Percentiles rank a stretch among this genome's conserved stretches.
phyloP scores from a whole-genome alignment of 2,797 vertebrate species.

The Dipus sagitta region DNA sequence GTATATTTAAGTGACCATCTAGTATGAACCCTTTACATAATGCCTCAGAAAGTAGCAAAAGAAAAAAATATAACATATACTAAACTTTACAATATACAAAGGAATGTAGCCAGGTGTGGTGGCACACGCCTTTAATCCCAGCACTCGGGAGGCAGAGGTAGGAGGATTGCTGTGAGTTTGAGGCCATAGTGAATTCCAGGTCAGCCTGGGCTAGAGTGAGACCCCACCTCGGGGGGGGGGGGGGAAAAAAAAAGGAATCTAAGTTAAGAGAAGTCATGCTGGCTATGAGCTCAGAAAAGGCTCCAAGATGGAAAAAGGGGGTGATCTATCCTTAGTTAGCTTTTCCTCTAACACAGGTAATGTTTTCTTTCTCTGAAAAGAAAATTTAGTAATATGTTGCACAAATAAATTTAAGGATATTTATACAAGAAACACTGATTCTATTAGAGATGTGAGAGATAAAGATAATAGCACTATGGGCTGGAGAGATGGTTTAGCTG shows the following conservation, averaged over 20 bases:
- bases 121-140: too few relatives aligned
- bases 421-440: constrained; percentile 75
- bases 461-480: constrained; percentile 44
- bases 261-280: constrained; percentile 75
- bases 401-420: constrained; percentile 71
- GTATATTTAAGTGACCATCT: constrained; percentile 75
- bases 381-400: constrained; percentile 78
- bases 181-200: too few relatives aligned
- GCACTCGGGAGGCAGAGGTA: too few relatives aligned
- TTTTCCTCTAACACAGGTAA: constrained; percentile 51
- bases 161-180: too few relatives aligned
- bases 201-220: too few relatives aligned
- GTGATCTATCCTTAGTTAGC: constrained; percentile 36
- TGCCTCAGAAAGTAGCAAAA: constrained; percentile 79
- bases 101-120: too few relatives aligned
- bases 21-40: constrained; percentile 83
- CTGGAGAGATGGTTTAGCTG: too few relatives aligned
- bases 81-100: constrained; percentile 85
- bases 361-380: constrained; percentile 70
- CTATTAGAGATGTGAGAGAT: constrained; percentile 62
- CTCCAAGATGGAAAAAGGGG: constrained; percentile 49
- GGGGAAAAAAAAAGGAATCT: constrained; percentile 79
- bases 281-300: constrained; percentile 67
- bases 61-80: constrained; percentile 66
- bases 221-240: too few relatives aligned